Conservation (phyloP, 1,140 invertebrate species). For the Drosophila pallidifrons region DNA sequence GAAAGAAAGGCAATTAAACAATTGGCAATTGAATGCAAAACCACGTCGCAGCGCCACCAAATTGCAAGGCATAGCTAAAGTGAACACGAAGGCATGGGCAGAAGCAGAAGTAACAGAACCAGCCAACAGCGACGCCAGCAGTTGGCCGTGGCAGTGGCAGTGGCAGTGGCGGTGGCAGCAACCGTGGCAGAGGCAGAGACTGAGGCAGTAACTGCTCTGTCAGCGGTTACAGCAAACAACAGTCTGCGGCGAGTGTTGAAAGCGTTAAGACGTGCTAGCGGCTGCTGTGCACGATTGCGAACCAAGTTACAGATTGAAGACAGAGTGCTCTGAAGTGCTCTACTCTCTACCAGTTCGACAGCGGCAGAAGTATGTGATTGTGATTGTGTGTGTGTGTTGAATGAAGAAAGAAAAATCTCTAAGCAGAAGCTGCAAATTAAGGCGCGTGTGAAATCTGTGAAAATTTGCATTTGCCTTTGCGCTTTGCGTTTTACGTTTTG, state of each 20-base stretch:
- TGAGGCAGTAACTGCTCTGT: constrained; percentile 16
- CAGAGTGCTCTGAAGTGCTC: constrained; percentile 14
- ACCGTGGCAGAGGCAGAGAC: constrained; percentile 10
- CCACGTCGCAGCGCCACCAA: constrained; percentile 52
- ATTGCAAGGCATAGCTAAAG: constrained; percentile 13
- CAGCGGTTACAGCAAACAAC: constrained; percentile 46
- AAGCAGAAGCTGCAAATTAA: constrained; percentile 54
- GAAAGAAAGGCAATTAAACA: constrained; percentile 68
- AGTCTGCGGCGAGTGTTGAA: constrained; percentile 80
- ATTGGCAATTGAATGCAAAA: constrained; percentile 57
- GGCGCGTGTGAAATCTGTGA: constrained; percentile 74
- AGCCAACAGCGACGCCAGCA: constrained; percentile 16
- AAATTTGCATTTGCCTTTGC: constrained; percentile 58
- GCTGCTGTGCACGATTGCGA: constrained; percentile 34
- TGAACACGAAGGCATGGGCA: constrained; percentile 38
- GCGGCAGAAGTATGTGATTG: constrained; percentile 43
- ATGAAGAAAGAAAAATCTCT: constrained; percentile 43
- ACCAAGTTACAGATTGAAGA: constrained; percentile 6
- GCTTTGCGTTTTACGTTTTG: too few relatives aligned
- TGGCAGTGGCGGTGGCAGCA: constrained; percentile 20
- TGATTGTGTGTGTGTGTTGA: constrained; percentile 41
- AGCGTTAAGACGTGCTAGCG: constrained; percentile 77
- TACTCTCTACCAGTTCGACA: constrained; percentile 28
- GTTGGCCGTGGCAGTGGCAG: constrained; percentile 15
- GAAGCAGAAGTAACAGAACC: constrained; percentile 25